phyloP scores from a whole-genome alignment of 2,797 vertebrate species.

The Falco rusticolus region DNA sequence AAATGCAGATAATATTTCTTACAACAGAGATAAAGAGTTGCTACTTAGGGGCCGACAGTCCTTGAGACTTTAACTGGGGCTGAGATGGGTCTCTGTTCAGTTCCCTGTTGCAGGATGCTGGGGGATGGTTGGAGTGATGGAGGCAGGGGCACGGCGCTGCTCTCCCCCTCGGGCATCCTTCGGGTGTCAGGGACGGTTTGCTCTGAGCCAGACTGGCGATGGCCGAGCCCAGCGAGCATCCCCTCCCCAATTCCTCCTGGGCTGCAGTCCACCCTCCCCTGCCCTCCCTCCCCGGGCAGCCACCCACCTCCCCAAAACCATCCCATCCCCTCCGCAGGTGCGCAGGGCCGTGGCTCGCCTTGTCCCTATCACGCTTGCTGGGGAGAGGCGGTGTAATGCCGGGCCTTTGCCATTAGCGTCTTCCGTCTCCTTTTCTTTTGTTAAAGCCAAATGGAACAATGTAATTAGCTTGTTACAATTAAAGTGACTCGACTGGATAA shows the following conservation, averaged over 20 bases:
- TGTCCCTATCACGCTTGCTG: background rate
- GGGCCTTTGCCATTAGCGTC: constrained; percentile 80
- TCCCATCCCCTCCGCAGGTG: background rate
- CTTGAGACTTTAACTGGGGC: background rate
- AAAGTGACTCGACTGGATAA: constrained; percentile 99
- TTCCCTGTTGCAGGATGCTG: accelerated
- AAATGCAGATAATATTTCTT: background rate
- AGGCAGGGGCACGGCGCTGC: accelerated
- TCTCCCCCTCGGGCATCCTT: background rate
- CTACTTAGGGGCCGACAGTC: background rate
- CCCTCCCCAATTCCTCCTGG: background rate
- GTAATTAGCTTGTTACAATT: constrained; percentile 99
- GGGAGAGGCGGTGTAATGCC: background rate
- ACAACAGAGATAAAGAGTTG: background rate
- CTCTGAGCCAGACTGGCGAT: accelerated
- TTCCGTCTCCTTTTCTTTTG: constrained; percentile 92
- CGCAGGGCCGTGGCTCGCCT: background rate
- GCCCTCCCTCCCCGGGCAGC: background rate
- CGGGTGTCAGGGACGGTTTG: accelerated
- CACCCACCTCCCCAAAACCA: background rate
- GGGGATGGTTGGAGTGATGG: background rate
- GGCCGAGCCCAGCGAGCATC: accelerated
- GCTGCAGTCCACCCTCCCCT: background rate
- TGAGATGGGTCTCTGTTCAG: background rate
- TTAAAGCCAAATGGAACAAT: constrained; percentile 99